A percentile compares a stretch with the other conserved stretches of the same genome.
These are phyloP conservation scores for Pipra filicauda DNA, from an alignment of 2,113 vertebrate species.

Conservation along the genomic window DNA sequence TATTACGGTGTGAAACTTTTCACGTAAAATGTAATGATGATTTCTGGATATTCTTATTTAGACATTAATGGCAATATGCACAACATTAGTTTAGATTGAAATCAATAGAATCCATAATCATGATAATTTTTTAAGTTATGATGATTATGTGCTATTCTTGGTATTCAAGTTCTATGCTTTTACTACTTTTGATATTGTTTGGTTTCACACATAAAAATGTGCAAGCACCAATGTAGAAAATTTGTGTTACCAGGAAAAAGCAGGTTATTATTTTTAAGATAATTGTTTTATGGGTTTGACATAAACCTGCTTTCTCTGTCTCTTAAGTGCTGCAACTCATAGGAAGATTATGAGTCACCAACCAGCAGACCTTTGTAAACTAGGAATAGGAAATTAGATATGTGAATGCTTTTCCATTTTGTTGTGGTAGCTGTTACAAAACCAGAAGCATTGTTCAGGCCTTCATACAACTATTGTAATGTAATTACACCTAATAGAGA, in stretches of 20 bases:
- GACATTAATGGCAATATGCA: background rate
- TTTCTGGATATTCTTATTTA: background rate
- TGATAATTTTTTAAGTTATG: background rate
- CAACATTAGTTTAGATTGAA: background rate
- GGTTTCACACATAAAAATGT: background rate
- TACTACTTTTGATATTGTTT: background rate
- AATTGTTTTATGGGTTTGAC: background rate
- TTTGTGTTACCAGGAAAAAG: background rate
- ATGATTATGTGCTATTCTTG: background rate
- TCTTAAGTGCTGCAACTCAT: background rate
- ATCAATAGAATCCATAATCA: background rate
- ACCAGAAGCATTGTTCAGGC: background rate
- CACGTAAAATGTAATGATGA: background rate
- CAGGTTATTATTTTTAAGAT: background rate
- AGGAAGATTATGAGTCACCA: constrained; percentile 16
- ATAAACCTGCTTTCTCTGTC: constrained; percentile 31
- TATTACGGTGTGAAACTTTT: background rate
- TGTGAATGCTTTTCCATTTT: background rate
- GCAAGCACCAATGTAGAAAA: background rate
- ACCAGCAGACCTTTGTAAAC: constrained; percentile 5
- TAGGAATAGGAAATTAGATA: constrained; percentile 35
- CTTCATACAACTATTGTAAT: background rate
- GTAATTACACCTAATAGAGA: background rate
- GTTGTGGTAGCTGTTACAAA: background rate
- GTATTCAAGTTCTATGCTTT: background rate